Percentiles rank a stretch among this genome's conserved stretches.
Conservation (phyloP, 2,113 vertebrate species). For the Brevimyrus niger region DNA sequence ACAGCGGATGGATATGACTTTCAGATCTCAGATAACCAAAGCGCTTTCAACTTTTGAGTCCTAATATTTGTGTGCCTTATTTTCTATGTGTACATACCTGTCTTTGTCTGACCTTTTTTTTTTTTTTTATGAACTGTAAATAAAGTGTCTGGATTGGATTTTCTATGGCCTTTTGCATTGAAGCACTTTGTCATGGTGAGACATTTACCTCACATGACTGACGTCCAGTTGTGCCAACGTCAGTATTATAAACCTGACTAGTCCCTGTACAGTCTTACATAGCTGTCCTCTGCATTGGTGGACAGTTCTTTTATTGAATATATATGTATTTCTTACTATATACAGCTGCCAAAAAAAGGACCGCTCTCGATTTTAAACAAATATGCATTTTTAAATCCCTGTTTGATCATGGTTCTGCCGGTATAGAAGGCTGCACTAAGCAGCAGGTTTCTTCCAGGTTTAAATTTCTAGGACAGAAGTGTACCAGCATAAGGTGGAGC, state of each 20-base stretch:
- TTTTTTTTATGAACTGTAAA: slow-evolving; percentile 44
- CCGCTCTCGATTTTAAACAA: too few species aligned
- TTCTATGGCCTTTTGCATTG: background rate
- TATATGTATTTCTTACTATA: background rate
- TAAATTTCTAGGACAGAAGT: too few species aligned
- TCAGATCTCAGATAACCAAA: slow-evolving; percentile 60
- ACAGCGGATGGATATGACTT: slow-evolving; percentile 65
- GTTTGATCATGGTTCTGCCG: too few species aligned
- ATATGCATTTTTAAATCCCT: too few species aligned
- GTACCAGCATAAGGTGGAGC: too few species aligned
- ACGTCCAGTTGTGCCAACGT: background rate
- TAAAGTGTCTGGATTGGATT: slow-evolving; percentile 36
- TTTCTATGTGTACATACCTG: slow-evolving; percentile 51
- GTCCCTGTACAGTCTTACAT: too few species aligned
- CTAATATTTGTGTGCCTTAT: slow-evolving; percentile 41
- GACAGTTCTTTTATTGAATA: background rate
- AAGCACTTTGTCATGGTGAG: too few species aligned
- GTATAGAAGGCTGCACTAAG: too few species aligned
- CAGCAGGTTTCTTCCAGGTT: too few species aligned
- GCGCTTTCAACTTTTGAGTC: slow-evolving; percentile 73
- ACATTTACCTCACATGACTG: too few species aligned
- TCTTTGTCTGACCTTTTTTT: slow-evolving; percentile 24
- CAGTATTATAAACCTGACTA: background rate
- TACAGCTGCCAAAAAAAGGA: background rate
- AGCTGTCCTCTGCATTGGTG: background rate